Evolutionary conservation across 2,113 vertebrate species (phyloP).

Genomic region (Bettongia penicillata): DNA sequence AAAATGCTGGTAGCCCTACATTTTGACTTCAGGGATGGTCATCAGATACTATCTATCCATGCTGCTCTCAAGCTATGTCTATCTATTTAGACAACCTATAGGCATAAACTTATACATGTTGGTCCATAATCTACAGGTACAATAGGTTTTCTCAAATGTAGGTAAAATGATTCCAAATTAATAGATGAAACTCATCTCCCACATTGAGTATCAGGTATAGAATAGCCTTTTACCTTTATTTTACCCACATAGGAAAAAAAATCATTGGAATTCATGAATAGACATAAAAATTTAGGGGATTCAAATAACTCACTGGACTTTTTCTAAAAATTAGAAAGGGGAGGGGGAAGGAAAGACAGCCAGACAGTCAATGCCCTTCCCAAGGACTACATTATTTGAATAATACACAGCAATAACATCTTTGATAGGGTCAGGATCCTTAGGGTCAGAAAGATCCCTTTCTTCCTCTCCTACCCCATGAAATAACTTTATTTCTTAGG

Average conservation of each 20-base stretch:
- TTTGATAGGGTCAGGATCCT: neutral
- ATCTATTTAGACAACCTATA: neutral
- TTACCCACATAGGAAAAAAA: neutral
- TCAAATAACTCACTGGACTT: neutral
- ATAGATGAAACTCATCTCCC: neutral
- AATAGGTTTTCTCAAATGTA: neutral
- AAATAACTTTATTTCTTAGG: neutral
- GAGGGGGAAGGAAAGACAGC: neutral
- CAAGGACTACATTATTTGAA: neutral
- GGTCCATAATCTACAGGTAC: neutral
- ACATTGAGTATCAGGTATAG: neutral
- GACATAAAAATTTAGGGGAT: neutral
- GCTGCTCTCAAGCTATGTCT: neutral
- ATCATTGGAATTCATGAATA: neutral
- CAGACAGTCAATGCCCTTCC: neutral
- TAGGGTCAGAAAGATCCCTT: neutral
- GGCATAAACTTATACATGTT: neutral
- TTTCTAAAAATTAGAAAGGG: neutral
- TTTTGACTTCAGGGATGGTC: neutral
- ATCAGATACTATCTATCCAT: neutral
- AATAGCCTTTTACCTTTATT: neutral
- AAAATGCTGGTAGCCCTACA: neutral
- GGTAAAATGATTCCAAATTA: neutral
- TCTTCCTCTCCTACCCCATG: neutral
- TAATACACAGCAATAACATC: neutral